Base-by-base conservation (phyloP, 2,888 invertebrate species). In the Rhaphigaster nebulosa region DNA sequence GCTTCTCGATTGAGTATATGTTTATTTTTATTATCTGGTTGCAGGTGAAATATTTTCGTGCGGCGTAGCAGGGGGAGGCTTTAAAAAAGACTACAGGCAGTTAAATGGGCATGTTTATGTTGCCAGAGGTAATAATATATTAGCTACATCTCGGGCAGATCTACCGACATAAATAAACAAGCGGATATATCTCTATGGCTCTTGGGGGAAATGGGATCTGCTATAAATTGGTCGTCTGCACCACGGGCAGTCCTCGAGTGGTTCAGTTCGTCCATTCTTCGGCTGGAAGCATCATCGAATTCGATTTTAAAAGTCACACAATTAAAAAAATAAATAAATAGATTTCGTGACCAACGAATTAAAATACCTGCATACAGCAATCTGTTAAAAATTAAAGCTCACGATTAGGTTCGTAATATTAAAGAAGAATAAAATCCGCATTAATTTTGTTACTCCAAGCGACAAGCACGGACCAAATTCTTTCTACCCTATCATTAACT, bases 61-160 rank as follows among this genome's bases (percentile, higher is more conserved):
- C 10, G 26, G 60, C n/a, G n/a, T 1, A 60, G 60, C 26, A n/a
- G n/a, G 4, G n/a, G 1, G 12, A 60, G 60, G 60, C n/a, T 60
- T 60, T 60, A 60, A 60, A 60, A 60, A 60, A 60, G 26, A 60
- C 60, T 60, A 60, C 60, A 60, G 60, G 60, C 60, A 60, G 60
- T 60, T 60, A 60, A n/a, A 60, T 26, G 60, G n/a, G 60, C 60
- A 60, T 60, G 60, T 60, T 60, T 60, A 60, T 60, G 12, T 6
- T 20, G 1, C 54, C 23, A 0, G 60, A n/a, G 60, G n/a, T 60
- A 60, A 60, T 60, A 60, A 60, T 60, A 60, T 60, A 60, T 60
- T 26, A n/a, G 60, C 60, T n/a, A 60, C 60, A 60, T 60, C 60
- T 60, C 60, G n/a, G n/a, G n/a, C n/a, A 60, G 60, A n/a, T 26